Evolutionary conservation across 2,888 invertebrate genomes (phyloP).

Genomic region (Timema cristinae): DNA sequence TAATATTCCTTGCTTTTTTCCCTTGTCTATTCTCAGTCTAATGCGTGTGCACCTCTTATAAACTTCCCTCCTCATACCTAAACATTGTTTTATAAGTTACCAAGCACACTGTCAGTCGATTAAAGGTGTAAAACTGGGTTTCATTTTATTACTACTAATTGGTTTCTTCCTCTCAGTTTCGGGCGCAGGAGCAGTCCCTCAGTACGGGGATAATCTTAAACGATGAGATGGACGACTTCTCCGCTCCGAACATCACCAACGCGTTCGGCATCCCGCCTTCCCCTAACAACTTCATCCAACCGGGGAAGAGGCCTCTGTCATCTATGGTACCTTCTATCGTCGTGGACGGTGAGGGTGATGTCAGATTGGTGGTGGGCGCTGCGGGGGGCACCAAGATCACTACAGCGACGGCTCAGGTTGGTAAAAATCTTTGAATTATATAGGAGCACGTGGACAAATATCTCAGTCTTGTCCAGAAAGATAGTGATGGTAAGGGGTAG

Average conservation of each 20-base stretch:
- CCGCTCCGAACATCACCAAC: slow-evolving; percentile 61
- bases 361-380: slow-evolving; percentile 69
- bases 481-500: too few relatives aligned
- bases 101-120: too few relatives aligned
- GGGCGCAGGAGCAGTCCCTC: slow-evolving; percentile 72
- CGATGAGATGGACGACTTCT: slow-evolving; percentile 89
- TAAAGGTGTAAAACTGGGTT: too few relatives aligned
- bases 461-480: too few relatives aligned
- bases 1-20: too few relatives aligned
- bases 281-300: slow-evolving; percentile 75
- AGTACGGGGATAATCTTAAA: slow-evolving; percentile 80
- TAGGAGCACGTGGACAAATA: too few relatives aligned
- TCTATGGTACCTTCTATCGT: slow-evolving; percentile 87
- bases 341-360: slow-evolving; percentile 59
- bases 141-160: too few relatives aligned
- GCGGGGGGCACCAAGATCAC: slow-evolving; percentile 94
- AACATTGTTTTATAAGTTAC: too few relatives aligned
- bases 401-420: slow-evolving; percentile 67
- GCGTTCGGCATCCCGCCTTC: slow-evolving; percentile 74
- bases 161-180: slow-evolving; percentile 54
- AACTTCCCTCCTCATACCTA: too few relatives aligned
- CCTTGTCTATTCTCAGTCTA: too few relatives aligned
- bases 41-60: too few relatives aligned
- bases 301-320: slow-evolving; percentile 81
- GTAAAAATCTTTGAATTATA: too few relatives aligned